A percentile compares a stretch with the other conserved stretches of the same genome.
These are phyloP conservation scores for Dipodomys spectabilis DNA, from an alignment of 2,113 vertebrate genomes.

Conservation along the genomic window DNA sequence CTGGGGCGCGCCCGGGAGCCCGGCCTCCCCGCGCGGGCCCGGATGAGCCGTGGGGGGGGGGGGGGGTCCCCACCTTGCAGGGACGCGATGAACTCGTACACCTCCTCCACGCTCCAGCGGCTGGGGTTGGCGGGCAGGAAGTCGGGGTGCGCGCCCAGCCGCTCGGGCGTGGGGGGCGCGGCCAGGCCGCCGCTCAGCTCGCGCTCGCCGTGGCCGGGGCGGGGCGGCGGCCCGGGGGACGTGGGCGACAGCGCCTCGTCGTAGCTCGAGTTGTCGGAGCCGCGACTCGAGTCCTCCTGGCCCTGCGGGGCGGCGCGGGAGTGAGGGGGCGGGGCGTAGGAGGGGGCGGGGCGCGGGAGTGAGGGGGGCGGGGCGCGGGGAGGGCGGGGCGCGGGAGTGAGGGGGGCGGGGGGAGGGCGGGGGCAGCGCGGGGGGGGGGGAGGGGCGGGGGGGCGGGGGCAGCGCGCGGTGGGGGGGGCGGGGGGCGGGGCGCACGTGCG, in stretches of 20 bases:
- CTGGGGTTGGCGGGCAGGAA: constrained; percentile 94
- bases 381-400: no score
- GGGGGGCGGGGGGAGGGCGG: no score
- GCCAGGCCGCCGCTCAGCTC: constrained; percentile 87
- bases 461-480: no score
- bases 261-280: constrained; percentile 95
- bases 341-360: no score
- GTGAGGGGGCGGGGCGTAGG: no score
- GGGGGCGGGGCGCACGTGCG: no score
- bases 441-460: no score
- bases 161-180: constrained; percentile 88
- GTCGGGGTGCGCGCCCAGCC: constrained; percentile 92
- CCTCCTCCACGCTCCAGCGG: constrained; percentile 97
- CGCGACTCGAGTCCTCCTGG: constrained; percentile 95
- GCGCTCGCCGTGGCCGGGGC: constrained; percentile 89
- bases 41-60: no score
- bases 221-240: constrained; percentile 93
- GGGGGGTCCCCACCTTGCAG: constrained; percentile 90
- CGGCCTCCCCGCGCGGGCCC: no score
- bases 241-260: constrained; percentile 94
- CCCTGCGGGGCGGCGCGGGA: constrained; percentile 82
- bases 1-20: no score
- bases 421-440: no score
- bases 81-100: constrained; percentile 96
- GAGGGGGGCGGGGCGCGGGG: no score